phyloP scores from a whole-genome alignment of 2,113 vertebrate genomes.

The Origma solitaria region DNA sequence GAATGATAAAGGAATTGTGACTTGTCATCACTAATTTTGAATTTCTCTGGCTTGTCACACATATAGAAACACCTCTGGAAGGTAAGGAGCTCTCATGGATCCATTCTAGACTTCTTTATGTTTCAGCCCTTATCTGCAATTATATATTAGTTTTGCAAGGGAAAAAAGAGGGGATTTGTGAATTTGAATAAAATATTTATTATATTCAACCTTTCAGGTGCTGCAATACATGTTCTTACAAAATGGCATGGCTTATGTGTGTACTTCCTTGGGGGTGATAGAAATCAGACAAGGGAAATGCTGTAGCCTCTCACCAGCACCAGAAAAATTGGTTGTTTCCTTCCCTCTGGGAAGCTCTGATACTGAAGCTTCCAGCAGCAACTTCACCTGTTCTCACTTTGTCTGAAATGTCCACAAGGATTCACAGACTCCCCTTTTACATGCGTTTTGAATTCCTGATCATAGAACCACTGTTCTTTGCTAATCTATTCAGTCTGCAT shows the following conservation, averaged over 20 bases:
- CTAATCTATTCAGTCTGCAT: not conserved
- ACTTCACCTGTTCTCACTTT: not conserved
- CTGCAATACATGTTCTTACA: not conserved
- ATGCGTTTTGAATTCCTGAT: not conserved
- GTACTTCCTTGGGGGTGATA: not conserved
- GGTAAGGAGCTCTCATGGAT: not conserved
- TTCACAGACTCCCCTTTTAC: not conserved
- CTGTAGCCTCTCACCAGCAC: not conserved
- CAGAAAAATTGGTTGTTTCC: not conserved
- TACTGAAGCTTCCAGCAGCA: accelerated
- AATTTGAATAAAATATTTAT: not conserved
- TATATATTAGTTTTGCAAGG: not conserved
- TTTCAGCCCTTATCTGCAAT: not conserved
- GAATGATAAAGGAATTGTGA: not conserved
- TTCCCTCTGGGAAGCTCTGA: accelerated
- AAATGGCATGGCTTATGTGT: not conserved
- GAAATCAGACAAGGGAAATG: not conserved
- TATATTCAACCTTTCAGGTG: not conserved
- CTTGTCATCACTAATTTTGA: not conserved
- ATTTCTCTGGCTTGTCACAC: not conserved
- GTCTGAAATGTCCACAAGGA: not conserved
- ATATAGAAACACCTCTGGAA: not conserved
- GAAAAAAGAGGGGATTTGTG: not conserved
- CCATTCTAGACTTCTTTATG: not conserved
- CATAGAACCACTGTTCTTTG: not conserved